Evolutionary conservation across 2,888 invertebrate genomes (phyloP), one percentile per base, ranked within the genome.

Genomic region (Acheta domesticus): DNA sequence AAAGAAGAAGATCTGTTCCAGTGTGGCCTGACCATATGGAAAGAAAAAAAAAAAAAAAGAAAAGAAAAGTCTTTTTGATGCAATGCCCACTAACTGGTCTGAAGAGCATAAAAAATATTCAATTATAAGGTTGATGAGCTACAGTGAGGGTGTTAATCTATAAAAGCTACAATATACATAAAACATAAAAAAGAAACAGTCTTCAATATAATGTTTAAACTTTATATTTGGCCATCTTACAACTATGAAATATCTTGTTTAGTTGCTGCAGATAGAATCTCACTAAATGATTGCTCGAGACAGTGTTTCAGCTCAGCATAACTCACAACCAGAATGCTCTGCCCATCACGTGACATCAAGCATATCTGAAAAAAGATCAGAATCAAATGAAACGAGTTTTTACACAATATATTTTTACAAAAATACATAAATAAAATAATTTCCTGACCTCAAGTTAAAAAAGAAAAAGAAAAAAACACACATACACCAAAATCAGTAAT

Each of bases 281-380:
- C 97, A 78, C 92, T 91, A 89, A 97, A 98, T 75, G 98, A 95
- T 85, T 94, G 93, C 86, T 98, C 96, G 85, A 98, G 91, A 88
- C 97, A 98, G 86, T 95, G 95, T 88, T 98, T 97, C 85, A 99
- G 90, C 87, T 99, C 99, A 36, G 95, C 93, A 87, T 96, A 99
- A 82, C 96, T 95, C 82, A 98, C 98, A 82, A 99, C 96, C 84
- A 99, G 89, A 82, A 99, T 93, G 87, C 97, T 98, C 87, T 97
- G 96, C 87, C 97, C 98, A 87, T 99, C 98, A 82, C 98, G 92
- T 2, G 98, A 98, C 92, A 96, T 96, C 84, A 99, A 89, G 88
- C 96, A 96, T 84, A 99, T 95, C 94, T 95, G 86, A 85, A 85
- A 82, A 82, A 83, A 80, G 78, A 77, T 79, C 36, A 36, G 8